Conservation (phyloP, 2,888 invertebrate species). For the Plebejus anna region DNA sequence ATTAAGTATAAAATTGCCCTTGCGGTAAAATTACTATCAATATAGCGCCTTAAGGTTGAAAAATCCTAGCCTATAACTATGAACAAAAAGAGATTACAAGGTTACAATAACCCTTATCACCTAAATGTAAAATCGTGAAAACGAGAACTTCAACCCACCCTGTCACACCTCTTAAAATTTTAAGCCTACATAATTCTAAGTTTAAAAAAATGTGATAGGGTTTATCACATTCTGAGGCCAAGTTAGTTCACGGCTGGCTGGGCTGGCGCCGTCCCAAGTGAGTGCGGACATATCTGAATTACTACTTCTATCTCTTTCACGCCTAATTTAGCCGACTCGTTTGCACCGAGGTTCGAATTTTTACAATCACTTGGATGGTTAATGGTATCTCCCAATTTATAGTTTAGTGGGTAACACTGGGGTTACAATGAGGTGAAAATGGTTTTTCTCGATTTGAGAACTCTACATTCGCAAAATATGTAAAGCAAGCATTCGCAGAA, state of each 20-base stretch:
- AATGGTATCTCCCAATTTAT: background rate
- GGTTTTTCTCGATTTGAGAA: background rate
- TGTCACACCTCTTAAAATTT: too few species aligned
- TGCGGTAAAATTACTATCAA: too few species aligned
- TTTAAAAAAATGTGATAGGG: constrained; percentile 1
- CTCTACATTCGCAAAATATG: background rate
- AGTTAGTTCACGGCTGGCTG: constrained; percentile 5
- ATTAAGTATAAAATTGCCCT: too few species aligned
- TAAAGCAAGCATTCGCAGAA: too few species aligned
- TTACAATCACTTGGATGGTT: constrained; percentile 7
- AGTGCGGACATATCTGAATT: constrained; percentile 11
- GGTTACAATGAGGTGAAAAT: background rate
- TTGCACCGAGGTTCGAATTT: constrained; percentile 10
- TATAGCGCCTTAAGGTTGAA: too few species aligned
- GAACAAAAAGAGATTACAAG: too few species aligned
- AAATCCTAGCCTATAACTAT: too few species aligned
- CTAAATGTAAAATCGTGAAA: too few species aligned
- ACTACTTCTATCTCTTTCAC: constrained; percentile 16
- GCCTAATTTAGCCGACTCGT: constrained; percentile 14
- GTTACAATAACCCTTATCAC: too few species aligned
- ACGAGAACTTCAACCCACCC: too few species aligned
- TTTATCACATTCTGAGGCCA: background rate
- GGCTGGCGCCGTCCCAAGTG: constrained; percentile 3
- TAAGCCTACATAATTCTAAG: background rate
- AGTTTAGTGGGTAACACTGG: background rate